These are phyloP conservation scores for Lepidochrysops patricia DNA, from an alignment of 2,888 invertebrate genomes.

Conservation along the genomic window DNA sequence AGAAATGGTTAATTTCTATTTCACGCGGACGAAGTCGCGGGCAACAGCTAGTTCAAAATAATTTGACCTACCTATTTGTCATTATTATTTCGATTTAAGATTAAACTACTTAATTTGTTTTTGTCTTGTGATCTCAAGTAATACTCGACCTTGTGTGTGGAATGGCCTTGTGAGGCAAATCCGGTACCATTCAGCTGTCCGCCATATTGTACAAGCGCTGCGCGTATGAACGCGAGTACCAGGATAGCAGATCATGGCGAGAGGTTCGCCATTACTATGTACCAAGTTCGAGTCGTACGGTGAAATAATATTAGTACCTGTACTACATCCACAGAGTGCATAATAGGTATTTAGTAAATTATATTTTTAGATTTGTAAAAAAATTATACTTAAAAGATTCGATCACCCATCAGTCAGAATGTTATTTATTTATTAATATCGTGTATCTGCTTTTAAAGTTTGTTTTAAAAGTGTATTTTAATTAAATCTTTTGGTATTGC, in stretches of 20 bases:
- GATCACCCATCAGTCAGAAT: too few species aligned
- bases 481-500: not conserved
- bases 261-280: not conserved
- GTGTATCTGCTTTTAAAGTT: too few species aligned
- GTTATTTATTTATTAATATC: too few species aligned
- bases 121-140: not conserved
- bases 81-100: not conserved
- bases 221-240: constrained; percentile 4
- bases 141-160: not conserved
- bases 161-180: not conserved
- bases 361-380: too few species aligned
- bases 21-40: too few species aligned
- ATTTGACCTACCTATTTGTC: not conserved
- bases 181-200: not conserved
- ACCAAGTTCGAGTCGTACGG: not conserved
- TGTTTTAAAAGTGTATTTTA: too few species aligned
- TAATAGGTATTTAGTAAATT: too few species aligned
- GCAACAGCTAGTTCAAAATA: too few species aligned
- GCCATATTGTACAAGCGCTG: constrained; percentile 8
- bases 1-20: too few species aligned
- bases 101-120: not conserved
- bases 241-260: not conserved
- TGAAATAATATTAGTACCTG: too few species aligned
- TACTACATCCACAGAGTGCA: too few species aligned
- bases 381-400: too few species aligned